phyloP scores from a whole-genome alignment of 2,113 vertebrate species.

The Paracanthobrama guichenoti region DNA sequence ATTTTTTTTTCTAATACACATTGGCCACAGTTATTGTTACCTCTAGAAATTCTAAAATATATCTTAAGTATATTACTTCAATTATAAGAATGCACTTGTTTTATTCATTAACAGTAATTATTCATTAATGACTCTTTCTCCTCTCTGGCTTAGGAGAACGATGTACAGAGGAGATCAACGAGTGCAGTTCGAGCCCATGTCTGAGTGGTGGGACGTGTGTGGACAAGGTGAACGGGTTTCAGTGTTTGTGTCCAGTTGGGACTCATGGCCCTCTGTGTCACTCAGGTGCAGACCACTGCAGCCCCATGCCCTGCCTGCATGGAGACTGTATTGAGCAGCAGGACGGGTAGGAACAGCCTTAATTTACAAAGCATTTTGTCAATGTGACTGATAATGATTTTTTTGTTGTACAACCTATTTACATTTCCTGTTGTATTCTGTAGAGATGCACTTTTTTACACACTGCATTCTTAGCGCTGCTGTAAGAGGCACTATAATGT shows the following conservation, averaged over 20 bases:
- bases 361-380: not conserved
- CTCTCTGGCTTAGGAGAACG: slow-evolving; percentile 72
- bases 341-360: slow-evolving; percentile 75
- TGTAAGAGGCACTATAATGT: not conserved
- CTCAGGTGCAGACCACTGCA: slow-evolving; percentile 84
- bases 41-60: too few species aligned
- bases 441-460: not conserved
- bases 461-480: not conserved
- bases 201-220: slow-evolving; percentile 86
- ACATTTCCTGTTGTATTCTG: not conserved
- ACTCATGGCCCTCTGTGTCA: slow-evolving; percentile 86
- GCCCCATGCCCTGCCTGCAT: slow-evolving; percentile 82
- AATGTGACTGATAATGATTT: not conserved
- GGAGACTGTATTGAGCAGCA: slow-evolving; percentile 84
- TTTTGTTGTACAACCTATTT: not conserved
- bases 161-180: slow-evolving; percentile 86
- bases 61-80: too few species aligned
- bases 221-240: slow-evolving; percentile 84
- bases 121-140: slow-evolving; percentile 1
- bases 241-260: slow-evolving; percentile 83
- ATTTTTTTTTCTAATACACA: too few species aligned
- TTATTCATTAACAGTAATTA: not conserved
- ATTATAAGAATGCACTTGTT: not conserved
- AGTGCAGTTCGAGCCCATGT: slow-evolving; percentile 89
- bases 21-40: too few species aligned